Evolutionary conservation across 2,113 vertebrate genomes (phyloP).

Genomic region (Hydrochoerus hydrochaeris): DNA sequence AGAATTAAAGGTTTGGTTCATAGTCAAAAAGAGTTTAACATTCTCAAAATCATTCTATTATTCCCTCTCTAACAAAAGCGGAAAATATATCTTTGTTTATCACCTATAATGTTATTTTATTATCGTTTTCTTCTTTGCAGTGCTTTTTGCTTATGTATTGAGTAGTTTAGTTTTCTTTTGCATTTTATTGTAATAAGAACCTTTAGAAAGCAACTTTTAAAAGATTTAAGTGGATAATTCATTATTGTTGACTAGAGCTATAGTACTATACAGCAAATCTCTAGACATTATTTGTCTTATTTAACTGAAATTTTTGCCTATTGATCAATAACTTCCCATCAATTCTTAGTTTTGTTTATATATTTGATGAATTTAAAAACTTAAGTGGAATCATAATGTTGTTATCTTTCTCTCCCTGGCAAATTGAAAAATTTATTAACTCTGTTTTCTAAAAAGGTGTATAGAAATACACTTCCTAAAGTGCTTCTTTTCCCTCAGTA

Average conservation of each 20-base stretch:
- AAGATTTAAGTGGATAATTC: neutral
- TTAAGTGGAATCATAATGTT: neutral
- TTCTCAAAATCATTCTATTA: neutral
- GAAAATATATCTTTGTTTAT: neutral
- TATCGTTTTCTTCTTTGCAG: neutral
- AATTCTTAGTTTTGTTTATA: neutral
- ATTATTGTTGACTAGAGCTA: neutral
- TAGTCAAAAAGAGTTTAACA: neutral
- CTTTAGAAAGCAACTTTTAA: neutral
- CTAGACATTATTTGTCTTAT: neutral
- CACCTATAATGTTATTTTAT: neutral
- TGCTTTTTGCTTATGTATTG: slow-evolving; percentile 46
- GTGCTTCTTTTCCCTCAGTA: neutral
- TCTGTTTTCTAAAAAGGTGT: neutral
- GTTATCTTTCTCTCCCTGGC: neutral
- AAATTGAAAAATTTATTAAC: slow-evolving; percentile 32
- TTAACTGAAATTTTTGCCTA: neutral
- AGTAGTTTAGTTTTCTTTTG: neutral
- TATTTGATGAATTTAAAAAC: neutral
- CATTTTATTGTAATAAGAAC: neutral
- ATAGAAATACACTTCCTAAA: neutral
- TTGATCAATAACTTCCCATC: neutral
- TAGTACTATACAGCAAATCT: neutral
- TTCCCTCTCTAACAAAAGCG: neutral
- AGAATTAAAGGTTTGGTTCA: neutral